Evolutionary conservation across 37 sponge, comb jelly and placozoan genomes (phyloP).

Genomic region (Tethya wilhelma): DNA sequence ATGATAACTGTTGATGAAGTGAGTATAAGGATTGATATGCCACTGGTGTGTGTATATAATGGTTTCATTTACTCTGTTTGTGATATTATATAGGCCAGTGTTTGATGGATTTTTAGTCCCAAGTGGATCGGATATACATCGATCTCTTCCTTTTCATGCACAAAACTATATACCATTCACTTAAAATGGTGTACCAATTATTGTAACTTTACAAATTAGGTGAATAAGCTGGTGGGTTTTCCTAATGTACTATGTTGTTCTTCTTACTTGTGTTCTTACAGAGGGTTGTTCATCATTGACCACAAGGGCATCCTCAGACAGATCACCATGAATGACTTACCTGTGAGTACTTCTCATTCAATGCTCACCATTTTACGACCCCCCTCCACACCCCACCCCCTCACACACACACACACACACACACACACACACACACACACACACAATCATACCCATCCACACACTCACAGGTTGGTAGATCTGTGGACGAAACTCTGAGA

Average conservation of each 20-base stretch:
- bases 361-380: neutral
- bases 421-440: neutral
- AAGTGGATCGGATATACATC: too few relatives aligned
- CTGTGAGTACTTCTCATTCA: constrained; percentile 52
- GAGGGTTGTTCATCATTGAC: constrained; percentile 98
- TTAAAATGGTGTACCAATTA: too few relatives aligned
- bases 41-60: neutral
- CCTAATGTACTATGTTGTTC: too few relatives aligned
- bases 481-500: constrained; percentile 94
- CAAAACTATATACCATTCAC: too few relatives aligned
- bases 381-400: too few relatives aligned
- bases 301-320: constrained; percentile 92
- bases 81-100: neutral
- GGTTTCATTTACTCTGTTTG: neutral
- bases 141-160: too few relatives aligned
- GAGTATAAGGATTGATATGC: neutral
- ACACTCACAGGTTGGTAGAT: constrained; percentile 79
- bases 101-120: too few relatives aligned
- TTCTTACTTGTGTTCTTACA: constrained; percentile 25
- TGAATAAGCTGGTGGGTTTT: too few relatives aligned
- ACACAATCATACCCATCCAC: neutral
- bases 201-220: too few relatives aligned
- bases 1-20: neutral
- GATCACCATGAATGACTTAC: constrained; percentile 98
- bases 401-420: neutral